Conservation (phyloP, 2,113 vertebrate genomes). For the Dromiciops gliroides region DNA sequence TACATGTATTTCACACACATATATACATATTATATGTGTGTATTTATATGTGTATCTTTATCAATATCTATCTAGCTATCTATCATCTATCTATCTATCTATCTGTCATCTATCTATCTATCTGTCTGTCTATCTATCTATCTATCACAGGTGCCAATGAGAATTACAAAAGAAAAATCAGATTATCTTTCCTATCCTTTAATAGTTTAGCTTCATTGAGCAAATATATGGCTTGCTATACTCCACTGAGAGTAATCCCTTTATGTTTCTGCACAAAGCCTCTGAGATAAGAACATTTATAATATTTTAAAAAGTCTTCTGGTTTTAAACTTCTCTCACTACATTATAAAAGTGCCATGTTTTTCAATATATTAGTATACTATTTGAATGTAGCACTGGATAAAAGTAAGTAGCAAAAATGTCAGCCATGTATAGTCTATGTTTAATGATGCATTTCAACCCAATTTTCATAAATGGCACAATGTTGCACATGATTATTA, state of each 20-base stretch:
- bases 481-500: background rate
- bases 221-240: background rate
- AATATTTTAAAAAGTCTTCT: background rate
- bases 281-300: background rate
- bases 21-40: too few relatives aligned
- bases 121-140: too few relatives aligned
- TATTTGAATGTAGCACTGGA: background rate
- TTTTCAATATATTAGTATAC: background rate
- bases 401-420: constrained; percentile 24
- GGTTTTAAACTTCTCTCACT: background rate
- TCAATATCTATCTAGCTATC: too few relatives aligned
- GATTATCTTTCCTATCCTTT: background rate
- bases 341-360: background rate
- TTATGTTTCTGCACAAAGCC: background rate
- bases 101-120: too few relatives aligned
- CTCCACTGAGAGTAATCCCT: background rate
- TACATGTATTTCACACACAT: too few relatives aligned
- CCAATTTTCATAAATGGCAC: background rate
- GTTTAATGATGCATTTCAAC: constrained; percentile 33
- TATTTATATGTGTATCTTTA: too few relatives aligned
- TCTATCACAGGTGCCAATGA: background rate
- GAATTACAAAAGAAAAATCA: background rate
- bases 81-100: too few relatives aligned
- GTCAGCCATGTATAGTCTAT: background rate
- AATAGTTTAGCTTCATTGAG: background rate